Percentiles rank a stretch among this genome's conserved stretches.
These are phyloP conservation scores for Pterois miles DNA, from an alignment of 2,797 vertebrate species.

Conservation along the genomic window DNA sequence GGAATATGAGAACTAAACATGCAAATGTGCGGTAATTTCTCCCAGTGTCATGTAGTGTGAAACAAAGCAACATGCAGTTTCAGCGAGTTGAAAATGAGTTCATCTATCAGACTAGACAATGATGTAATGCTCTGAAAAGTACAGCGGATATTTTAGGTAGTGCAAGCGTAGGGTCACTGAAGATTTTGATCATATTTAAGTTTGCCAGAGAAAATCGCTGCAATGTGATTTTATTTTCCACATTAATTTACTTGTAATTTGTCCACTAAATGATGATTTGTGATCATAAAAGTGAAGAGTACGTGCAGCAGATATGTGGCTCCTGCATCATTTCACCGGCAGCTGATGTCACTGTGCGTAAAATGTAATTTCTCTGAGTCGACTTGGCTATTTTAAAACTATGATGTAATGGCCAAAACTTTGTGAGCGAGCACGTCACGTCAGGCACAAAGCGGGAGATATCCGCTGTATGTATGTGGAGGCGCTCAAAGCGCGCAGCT, in stretches of 20 bases:
- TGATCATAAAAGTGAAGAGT: slow-evolving; percentile 10
- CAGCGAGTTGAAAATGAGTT: slow-evolving; percentile 79
- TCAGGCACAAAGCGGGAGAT: slow-evolving; percentile 52
- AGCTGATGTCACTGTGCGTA: slow-evolving; percentile 82
- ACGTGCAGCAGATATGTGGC: slow-evolving; percentile 44
- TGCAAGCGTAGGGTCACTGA: slow-evolving; percentile 54
- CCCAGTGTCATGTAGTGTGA: slow-evolving; percentile 13
- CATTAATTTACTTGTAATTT: background rate
- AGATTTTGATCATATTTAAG: slow-evolving; percentile 55
- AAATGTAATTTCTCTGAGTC: slow-evolving; percentile 76
- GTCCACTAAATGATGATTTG: background rate
- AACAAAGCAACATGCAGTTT: slow-evolving; percentile 71
- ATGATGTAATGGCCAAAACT: slow-evolving; percentile 83
- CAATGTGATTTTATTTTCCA: background rate
- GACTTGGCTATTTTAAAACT: slow-evolving; percentile 81
- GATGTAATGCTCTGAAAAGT: slow-evolving; percentile 82
- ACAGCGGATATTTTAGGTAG: slow-evolving; percentile 72
- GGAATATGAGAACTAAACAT: background rate
- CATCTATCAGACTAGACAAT: slow-evolving; percentile 79
- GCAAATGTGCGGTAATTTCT: slow-evolving; percentile 17
- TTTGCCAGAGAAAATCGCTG: slow-evolving; percentile 29
- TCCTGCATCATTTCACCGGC: slow-evolving; percentile 72
- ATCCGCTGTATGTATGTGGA: slow-evolving; percentile 11
- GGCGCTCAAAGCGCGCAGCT: slow-evolving; percentile 50
- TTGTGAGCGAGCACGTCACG: slow-evolving; percentile 78